Conservation (phyloP, 2,113 vertebrate species). For the Pagrus major region DNA sequence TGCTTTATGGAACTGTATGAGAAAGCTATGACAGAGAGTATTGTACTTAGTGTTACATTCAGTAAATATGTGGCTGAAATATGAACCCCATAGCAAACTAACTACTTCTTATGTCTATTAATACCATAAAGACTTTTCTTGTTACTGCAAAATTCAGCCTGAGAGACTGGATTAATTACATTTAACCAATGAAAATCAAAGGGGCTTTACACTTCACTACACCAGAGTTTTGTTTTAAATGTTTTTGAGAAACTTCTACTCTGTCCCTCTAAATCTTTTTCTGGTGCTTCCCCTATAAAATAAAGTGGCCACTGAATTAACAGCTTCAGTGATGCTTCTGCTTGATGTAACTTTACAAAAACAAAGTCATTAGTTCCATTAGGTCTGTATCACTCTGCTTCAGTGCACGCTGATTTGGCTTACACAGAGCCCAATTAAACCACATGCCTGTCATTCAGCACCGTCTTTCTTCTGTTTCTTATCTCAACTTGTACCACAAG, state of each 20-base stretch:
- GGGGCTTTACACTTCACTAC: background rate
- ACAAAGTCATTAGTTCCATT: constrained; percentile 68
- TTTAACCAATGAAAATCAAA: background rate
- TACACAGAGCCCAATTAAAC: constrained; percentile 33
- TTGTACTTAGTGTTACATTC: background rate
- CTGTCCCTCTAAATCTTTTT: background rate
- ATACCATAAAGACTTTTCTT: background rate
- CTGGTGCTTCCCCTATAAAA: background rate
- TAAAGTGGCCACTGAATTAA: background rate
- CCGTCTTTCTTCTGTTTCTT: background rate
- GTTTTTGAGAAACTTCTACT: background rate
- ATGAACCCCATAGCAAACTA: background rate
- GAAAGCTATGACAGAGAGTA: background rate
- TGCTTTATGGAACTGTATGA: background rate
- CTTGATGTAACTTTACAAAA: constrained; percentile 25
- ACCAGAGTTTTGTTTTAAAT: background rate
- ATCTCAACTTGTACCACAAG: constrained; percentile 11
- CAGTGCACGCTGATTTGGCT: constrained; percentile 7
- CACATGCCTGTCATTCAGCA: constrained; percentile 9
- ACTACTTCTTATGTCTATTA: background rate
- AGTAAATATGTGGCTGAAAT: background rate
- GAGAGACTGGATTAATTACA: background rate
- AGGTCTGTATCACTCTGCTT: constrained; percentile 38
- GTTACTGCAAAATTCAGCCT: background rate
- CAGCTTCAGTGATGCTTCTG: constrained; percentile 31